phyloP scores from a whole-genome alignment of 2,797 vertebrate genomes.

The Austrolebias charrua region DNA sequence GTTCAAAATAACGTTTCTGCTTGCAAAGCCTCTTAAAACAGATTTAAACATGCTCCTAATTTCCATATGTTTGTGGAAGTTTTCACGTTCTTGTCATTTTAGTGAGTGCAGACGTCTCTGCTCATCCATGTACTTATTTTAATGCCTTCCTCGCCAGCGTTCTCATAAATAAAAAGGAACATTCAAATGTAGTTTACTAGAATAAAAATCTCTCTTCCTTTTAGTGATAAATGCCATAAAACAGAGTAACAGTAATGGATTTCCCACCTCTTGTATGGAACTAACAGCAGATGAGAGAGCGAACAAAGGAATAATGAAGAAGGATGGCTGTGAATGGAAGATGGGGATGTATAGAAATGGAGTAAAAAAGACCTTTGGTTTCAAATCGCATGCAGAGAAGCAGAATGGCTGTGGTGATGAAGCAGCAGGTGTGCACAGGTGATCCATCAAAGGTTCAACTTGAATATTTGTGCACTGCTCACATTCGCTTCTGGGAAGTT shows the following conservation, averaged over 20 bases:
- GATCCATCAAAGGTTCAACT: constrained; percentile 49
- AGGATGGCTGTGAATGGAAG: constrained; percentile 2
- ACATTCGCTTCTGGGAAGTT: constrained; percentile 50
- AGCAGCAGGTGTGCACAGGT: constrained; percentile 36
- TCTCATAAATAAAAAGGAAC: constrained; percentile 29
- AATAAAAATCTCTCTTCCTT: constrained; percentile 9
- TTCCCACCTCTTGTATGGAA: constrained; percentile 12
- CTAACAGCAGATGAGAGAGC: constrained; percentile 16
- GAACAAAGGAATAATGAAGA: neutral
- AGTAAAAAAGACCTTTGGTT: constrained; percentile 24
- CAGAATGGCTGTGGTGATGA: constrained; percentile 29
- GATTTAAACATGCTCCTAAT: constrained; percentile 11
- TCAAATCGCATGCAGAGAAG: constrained; percentile 17
- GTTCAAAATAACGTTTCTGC: too few species aligned
- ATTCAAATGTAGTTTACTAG: neutral
- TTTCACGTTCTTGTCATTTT: constrained; percentile 16
- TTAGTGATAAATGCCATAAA: constrained; percentile 22
- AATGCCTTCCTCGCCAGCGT: constrained; percentile 1
- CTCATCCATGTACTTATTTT: constrained; percentile 44
- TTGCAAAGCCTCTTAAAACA: too few species aligned
- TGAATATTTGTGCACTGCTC: constrained; percentile 35
- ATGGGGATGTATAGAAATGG: constrained; percentile 18
- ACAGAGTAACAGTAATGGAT: constrained; percentile 17
- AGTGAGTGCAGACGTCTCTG: constrained; percentile 27
- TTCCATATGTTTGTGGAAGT: constrained; percentile 9